Base-by-base conservation (phyloP, 2,797 vertebrate species). In the Echiichthys vipera region DNA sequence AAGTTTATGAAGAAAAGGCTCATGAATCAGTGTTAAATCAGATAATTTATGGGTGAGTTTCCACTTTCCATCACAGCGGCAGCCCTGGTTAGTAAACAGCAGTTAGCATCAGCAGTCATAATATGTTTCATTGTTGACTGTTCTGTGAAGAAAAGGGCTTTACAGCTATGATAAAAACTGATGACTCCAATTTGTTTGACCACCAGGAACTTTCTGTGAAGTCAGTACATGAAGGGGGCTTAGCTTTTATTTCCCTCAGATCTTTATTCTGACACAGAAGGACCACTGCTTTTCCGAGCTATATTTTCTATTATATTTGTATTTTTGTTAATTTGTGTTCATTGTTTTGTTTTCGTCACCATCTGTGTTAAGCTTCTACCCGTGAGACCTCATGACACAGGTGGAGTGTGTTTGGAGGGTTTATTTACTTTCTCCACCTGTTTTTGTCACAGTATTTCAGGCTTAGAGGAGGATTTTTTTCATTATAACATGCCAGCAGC, bases 401-500 rank as follows among this genome's bases (percentile, higher is more conserved):
- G 25, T 62, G 45, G 47, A 65, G 39, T 29, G 43, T 24, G 47
- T 71, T 62, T 55, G 15, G n/a, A n/a, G n/a, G n/a, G n/a, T 72
- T 65, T 63, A 64, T 84, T 83, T 67, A 70, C 65, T 64, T 74
- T 25, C 39, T 20, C 32, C 63, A 79, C 77, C 77, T 74, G 74
- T 74, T 81, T 62, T 62, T 43, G 14, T 58, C 49, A 45, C 50
- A 36, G 55, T 65, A 66, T 57, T 74, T 82, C 3, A 27, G 34
- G 22, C 65, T 53, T 46, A 45, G 54, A 73, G 42, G 50, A 65
- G 30, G 73, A 27, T 0, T 55, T 50, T 63, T 80, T 80, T 78
- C 67, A 81, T 68, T 50, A 37, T 25, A 69, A 68, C 34, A 15
- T 24, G 17, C 63, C 49, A 54, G 55, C 55, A 79, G 79, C 61